Conservation (phyloP, 2,113 vertebrate genomes). For the Perca schrenkii region DNA sequence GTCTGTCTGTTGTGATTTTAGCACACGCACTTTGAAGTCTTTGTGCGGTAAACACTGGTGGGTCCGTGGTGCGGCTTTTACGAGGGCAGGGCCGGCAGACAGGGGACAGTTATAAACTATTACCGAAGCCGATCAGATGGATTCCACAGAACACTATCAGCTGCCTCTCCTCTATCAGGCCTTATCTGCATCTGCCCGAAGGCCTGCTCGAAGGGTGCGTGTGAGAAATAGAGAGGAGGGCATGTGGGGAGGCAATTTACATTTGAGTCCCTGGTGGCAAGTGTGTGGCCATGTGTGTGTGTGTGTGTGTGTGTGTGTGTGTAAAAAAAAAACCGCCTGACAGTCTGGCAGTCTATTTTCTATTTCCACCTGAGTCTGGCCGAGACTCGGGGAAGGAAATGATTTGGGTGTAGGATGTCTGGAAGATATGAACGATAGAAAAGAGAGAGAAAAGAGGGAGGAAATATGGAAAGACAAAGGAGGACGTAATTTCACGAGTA, state of each 20-base stretch:
- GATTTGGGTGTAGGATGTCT: conserved; percentile 38
- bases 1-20: conserved; percentile 75
- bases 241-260: conserved; percentile 67
- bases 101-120: conserved; percentile 60
- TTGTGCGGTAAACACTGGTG: conserved; percentile 69
- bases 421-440: conserved; percentile 33
- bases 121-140: conserved; percentile 54
- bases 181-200: conserved; percentile 75
- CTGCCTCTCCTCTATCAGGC: conserved; percentile 52
- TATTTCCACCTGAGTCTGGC: conserved; percentile 53
- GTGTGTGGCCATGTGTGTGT: conserved; percentile 6
- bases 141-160: conserved; percentile 71
- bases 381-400: conserved; percentile 9
- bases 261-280: conserved; percentile 62
- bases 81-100: conserved; percentile 68
- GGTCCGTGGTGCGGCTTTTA: conserved; percentile 56
- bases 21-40: conserved; percentile 74
- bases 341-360: conserved; percentile 50
- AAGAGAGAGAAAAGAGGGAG: neutral
- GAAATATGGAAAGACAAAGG: conserved; percentile 6
- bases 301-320: conserved; percentile 33
- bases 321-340: conserved; percentile 28
- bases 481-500: neutral
- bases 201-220: conserved; percentile 62
- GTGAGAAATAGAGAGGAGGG: conserved; percentile 52